These are phyloP conservation scores for Callyntrura guangdongensis DNA, from an alignment of 2,888 invertebrate genomes.

Conservation along the genomic window DNA sequence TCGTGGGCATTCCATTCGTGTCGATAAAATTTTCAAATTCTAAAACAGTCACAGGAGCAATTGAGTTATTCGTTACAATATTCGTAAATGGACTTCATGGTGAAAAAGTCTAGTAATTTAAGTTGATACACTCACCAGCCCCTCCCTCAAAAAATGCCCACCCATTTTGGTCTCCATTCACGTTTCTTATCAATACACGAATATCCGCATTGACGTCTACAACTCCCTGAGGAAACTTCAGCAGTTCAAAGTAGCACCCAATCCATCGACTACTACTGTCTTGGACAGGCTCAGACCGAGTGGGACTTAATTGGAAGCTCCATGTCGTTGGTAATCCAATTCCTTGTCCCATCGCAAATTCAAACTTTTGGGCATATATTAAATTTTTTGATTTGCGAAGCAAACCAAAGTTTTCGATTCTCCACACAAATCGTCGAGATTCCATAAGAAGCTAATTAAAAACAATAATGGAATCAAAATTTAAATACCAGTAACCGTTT, in stretches of 20 bases:
- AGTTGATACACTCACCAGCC: neutral
- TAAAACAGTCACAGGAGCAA: no score
- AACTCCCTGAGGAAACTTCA: neutral
- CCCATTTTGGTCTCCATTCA: neutral
- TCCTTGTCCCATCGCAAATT: neutral
- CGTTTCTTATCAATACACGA: neutral
- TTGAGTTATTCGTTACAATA: no score
- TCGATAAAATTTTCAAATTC: no score
- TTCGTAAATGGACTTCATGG: no score
- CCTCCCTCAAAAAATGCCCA: neutral
- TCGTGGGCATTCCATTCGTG: neutral
- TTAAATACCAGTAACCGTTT: no score
- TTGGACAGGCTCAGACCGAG: no score
- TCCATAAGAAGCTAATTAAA: no score
- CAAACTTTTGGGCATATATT: neutral
- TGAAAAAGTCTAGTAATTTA: no score
- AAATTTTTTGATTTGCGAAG: neutral
- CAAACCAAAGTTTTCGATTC: constrained; percentile 3
- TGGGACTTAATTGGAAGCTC: neutral
- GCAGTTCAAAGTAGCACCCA: neutral
- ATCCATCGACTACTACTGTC: no score
- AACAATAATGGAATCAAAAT: no score
- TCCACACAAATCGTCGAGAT: neutral
- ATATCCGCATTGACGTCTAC: neutral
- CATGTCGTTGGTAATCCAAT: constrained; percentile 9